Conservation (phyloP, 37 sponge, comb jelly and placozoan species). For the Cliona cf. orientalis region DNA sequence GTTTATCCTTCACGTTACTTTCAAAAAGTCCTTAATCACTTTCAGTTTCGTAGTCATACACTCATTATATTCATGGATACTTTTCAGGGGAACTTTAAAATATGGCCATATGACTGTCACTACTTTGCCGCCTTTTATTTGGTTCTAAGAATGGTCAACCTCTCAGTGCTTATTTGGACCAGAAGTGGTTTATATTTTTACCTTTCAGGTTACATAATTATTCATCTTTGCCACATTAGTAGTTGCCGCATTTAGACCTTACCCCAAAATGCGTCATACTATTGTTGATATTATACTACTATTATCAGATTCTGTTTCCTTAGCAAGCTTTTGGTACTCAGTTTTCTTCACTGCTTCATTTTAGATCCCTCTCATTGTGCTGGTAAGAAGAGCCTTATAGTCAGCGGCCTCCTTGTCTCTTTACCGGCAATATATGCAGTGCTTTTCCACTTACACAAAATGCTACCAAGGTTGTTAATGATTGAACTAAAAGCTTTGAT, state of each 20-base stretch:
- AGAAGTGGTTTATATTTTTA: background rate
- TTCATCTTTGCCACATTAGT: background rate
- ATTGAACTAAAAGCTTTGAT: no score
- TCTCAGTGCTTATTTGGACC: background rate
- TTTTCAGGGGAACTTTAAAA: conserved; percentile 66
- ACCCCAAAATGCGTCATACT: conserved; percentile 4
- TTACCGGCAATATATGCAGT: no score
- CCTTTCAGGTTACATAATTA: background rate
- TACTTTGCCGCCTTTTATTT: conserved; percentile 60
- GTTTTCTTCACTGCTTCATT: no score
- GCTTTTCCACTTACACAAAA: no score
- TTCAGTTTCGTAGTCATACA: background rate
- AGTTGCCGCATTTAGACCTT: background rate
- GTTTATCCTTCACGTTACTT: conserved; percentile 13
- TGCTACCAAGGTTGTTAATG: no score
- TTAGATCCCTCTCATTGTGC: no score
- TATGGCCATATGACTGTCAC: conserved; percentile 25
- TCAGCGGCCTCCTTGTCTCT: no score
- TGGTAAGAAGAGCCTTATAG: no score
- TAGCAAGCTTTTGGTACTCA: no score
- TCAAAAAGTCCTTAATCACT: background rate
- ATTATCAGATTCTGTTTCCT: no score
- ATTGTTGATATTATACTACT: background rate
- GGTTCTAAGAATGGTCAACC: background rate
- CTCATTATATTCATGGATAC: conserved; percentile 40